These are phyloP conservation scores for Sylvia atricapilla DNA, from an alignment of 2,113 vertebrate genomes.

Conservation along the genomic window DNA sequence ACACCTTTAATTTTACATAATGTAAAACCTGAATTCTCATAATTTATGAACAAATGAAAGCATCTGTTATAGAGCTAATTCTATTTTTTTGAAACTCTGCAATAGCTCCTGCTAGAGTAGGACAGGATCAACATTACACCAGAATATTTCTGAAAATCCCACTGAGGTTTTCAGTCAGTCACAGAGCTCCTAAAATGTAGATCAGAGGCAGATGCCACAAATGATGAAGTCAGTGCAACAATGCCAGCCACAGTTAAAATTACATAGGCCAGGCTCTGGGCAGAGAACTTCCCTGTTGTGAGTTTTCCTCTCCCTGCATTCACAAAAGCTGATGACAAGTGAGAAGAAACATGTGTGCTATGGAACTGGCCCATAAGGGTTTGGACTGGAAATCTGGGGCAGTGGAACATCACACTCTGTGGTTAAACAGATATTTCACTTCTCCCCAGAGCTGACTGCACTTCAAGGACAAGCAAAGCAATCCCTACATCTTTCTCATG, in stretches of 20 bases:
- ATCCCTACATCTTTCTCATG: neutral
- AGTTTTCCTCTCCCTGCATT: neutral
- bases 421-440: neutral
- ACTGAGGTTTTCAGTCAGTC: neutral
- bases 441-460: neutral
- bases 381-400: neutral
- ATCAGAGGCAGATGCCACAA: neutral
- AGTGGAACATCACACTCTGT: neutral
- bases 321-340: neutral
- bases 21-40: neutral
- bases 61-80: neutral
- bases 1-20: neutral
- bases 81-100: neutral
- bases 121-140: neutral
- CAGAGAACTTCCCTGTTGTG: neutral
- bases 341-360: fast-evolving
- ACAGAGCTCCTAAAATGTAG: neutral
- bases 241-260: neutral
- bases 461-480: neutral
- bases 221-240: neutral
- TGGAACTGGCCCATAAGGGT: fast-evolving
- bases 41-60: neutral
- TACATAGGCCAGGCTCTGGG: neutral
- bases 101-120: neutral
- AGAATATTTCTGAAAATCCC: neutral